Conservation (phyloP, 2,797 vertebrate species). For the Harpagifer antarcticus region DNA sequence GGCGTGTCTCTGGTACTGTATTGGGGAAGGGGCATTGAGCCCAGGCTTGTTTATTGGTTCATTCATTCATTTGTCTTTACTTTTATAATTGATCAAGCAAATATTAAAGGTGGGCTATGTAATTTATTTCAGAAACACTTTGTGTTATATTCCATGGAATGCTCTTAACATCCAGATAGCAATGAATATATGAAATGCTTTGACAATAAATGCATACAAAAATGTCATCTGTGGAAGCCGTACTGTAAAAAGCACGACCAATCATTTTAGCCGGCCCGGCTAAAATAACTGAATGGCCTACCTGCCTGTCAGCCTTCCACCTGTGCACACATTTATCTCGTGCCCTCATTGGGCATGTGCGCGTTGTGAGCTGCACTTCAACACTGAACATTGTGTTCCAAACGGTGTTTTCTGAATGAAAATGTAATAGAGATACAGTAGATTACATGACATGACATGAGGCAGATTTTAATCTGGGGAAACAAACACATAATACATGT, state of each 20-base stretch:
- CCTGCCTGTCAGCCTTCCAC: too few species aligned
- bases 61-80: conserved; percentile 7
- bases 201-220: too few species aligned
- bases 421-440: background rate
- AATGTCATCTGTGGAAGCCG: too few species aligned
- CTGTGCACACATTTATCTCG: too few species aligned
- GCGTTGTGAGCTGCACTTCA: background rate
- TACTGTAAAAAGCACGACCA: too few species aligned
- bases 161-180: too few species aligned
- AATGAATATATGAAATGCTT: too few species aligned
- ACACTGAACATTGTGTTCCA: background rate
- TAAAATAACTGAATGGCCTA: too few species aligned
- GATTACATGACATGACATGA: background rate
- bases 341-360: too few species aligned
- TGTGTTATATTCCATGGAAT: too few species aligned
- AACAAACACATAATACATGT: background rate
- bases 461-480: background rate
- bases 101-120: background rate
- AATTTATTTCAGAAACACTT: too few species aligned
- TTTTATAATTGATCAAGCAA: background rate
- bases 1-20: conserved; percentile 15
- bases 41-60: background rate
- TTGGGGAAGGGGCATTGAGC: background rate
- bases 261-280: too few species aligned
- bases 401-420: background rate